Base-by-base conservation (phyloP, 2,113 vertebrate genomes). In the Phyllostomus discolor region DNA sequence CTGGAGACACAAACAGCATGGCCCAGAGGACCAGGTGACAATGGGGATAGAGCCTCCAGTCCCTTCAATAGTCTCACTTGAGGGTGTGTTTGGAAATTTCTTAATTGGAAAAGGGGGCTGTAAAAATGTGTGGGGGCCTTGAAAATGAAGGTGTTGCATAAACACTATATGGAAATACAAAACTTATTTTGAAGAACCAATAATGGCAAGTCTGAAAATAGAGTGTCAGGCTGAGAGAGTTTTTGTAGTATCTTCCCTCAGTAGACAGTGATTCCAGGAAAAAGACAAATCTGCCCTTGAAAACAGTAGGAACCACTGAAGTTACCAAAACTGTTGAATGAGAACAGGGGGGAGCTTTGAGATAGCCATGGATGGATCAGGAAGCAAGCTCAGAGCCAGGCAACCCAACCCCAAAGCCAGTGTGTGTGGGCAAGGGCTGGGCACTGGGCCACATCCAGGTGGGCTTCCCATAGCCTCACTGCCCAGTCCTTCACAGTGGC, bases 381-480 rank as follows among this genome's bases (percentile, higher is more conserved):
- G 26, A 31, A 22, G 1, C 9, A 1, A 50, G 41, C 41, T 33
- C 5, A 0, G 70, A 35, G 48, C 73, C 46, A 7, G 9, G 10
- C 7, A 26, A 4, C 11, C 24, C 41, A 52, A 16, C 35, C 46
- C 5, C 6, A 4, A 50, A 66, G 1, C 46, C 12, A 2, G 24
- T 12, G 38, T 28, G 19, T 28, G 4, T 4, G 28, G 10, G 41
- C 11, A 0, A 5, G 12, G 48, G 15, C 0, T 3, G 38, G 38
- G 33, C 66, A 10, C 2, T 4, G 31, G 14, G 48, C 17, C 6
- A 26, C 3, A 4, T 15, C 41, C 41, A 11, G 0, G 0, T 2
- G 28, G 28, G 38, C 6, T n/a, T 10, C 33, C 16, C 0, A 24
- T 0, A 4, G 9, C 41, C 79, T 41, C 54, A 6, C 33, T 9